Evolutionary conservation across 2,888 invertebrate species (phyloP).

Genomic region (Oscheius sp.): DNA sequence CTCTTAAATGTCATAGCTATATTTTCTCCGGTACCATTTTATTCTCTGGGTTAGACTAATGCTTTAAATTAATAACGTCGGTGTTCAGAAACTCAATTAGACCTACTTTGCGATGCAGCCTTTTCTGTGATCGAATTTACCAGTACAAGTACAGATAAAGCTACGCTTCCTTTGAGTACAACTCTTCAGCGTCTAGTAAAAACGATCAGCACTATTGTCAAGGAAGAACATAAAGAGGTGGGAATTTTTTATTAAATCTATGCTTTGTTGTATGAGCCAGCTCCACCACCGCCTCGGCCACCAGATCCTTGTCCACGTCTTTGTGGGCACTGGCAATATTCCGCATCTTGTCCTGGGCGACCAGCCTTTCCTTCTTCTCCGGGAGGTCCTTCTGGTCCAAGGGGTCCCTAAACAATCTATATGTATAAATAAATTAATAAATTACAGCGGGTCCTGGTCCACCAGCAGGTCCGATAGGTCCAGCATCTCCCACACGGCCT

Average conservation of each 20-base stretch:
- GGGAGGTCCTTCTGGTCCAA: constrained; percentile 53
- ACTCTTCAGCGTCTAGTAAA: constrained; percentile 15
- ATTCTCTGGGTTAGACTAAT: constrained; percentile 33
- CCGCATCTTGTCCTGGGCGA: constrained; percentile 47
- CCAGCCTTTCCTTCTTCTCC: constrained; percentile 51
- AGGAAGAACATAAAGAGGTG: constrained; percentile 17
- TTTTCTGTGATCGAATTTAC: constrained; percentile 33
- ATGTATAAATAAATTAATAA: constrained; percentile 10
- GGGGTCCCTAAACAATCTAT: constrained; percentile 37
- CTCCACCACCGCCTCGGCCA: constrained; percentile 19
- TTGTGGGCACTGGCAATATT: constrained; percentile 32
- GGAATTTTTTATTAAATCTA: not conserved
- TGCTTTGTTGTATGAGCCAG: not conserved
- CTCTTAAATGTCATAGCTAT: constrained; percentile 62
- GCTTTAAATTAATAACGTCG: not conserved
- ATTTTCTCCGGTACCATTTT: constrained; percentile 62
- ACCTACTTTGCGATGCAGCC: constrained; percentile 32
- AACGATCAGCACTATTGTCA: constrained; percentile 15
- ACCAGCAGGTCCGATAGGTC: constrained; percentile 53
- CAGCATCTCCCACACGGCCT: constrained; percentile 54
- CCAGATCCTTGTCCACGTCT: constrained; percentile 33
- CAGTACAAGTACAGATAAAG: constrained; percentile 1
- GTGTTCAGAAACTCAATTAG: constrained; percentile 35
- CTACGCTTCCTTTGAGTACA: not conserved
- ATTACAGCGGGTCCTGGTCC: constrained; percentile 43